Base-by-base conservation (phyloP, 2,113 vertebrate genomes). In the Corythornis cristatus region DNA sequence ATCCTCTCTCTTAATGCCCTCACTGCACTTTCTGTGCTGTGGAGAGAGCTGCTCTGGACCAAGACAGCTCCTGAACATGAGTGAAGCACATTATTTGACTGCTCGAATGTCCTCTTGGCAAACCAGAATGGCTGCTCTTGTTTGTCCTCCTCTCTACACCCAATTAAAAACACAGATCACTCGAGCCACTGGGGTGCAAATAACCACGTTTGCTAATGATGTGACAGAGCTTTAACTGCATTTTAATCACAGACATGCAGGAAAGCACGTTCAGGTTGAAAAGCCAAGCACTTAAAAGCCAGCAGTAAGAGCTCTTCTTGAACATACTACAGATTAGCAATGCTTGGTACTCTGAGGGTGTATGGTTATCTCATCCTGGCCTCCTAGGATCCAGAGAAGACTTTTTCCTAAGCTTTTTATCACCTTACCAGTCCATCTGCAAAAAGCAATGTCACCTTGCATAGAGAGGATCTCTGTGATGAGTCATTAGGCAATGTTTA, bases 381-480 rank as follows among this genome's bases (percentile, higher is more conserved):
- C 93, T 85, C 72, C 64, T 51, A 83, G 35, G 79, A 87, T 73
- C 33, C 54, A 80, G 33, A 79, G 31, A 23, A 79, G 46, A 72
- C 12, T 29, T 77, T 75, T 25, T 20, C 60, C 43, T 61, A 66
- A 57, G 74, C 23, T 80, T 93, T 89, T 66, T 50, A 54, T 68
- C 4, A 2, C 86, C 33, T 94, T 56, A 45, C 54, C 75, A 68
- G 87, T 65, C 35, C 21, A 25, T 80, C 75, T 91, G 56, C 72
- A 89, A 76, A 92, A 84, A 90, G 29, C 77, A 88, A n/a, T 68
- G 70, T 61, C 84, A 58, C 74, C 68, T 86, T 65, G n/a, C 62
- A 65, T n/a, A 25, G 65, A 81, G 64, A 54, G 13, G 28, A 83
- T 66, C 71, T 76, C 51, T 77, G 42, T 73, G 64, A 73, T 83